phyloP scores from a whole-genome alignment of 1,140 invertebrate genomes.

The Nilaparvata lugens region DNA sequence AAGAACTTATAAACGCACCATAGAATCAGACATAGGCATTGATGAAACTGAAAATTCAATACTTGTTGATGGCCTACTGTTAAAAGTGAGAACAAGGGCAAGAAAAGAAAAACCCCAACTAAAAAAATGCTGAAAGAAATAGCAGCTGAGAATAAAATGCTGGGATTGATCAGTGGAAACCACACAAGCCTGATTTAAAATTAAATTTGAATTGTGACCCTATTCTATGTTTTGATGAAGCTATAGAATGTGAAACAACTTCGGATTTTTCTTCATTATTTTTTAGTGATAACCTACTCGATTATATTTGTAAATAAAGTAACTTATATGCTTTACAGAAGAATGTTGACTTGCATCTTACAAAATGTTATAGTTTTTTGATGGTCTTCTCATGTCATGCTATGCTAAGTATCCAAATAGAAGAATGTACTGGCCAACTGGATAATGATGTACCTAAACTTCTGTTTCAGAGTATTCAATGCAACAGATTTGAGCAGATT shows the following conservation, averaged over 20 bases:
- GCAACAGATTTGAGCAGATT: slow-evolving; percentile 25
- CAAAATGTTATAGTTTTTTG: slow-evolving; percentile 19
- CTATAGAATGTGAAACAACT: slow-evolving; percentile 9
- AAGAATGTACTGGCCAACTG: slow-evolving; percentile 18
- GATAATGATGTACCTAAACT: slow-evolving; percentile 21
- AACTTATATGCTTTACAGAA: slow-evolving; percentile 12
- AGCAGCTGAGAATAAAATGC: slow-evolving; percentile 1
- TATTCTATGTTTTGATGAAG: slow-evolving; percentile 2
- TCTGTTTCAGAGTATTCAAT: slow-evolving; percentile 18
- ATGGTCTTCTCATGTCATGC: slow-evolving; percentile 21
- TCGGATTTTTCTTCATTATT: slow-evolving; percentile 6
- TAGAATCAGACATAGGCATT: too few relatives aligned
- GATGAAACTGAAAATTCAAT: too few relatives aligned
- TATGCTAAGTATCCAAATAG: slow-evolving; percentile 24
- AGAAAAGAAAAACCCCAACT: too few relatives aligned
- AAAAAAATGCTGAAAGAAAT: slow-evolving; percentile 3
- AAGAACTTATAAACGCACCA: too few relatives aligned
- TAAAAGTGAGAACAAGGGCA: too few relatives aligned
- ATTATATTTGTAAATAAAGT: slow-evolving; percentile 8
- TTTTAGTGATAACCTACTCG: slow-evolving; percentile 2
- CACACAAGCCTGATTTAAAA: background rate
- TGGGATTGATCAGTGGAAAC: slow-evolving; percentile 1
- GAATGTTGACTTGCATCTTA: slow-evolving; percentile 8
- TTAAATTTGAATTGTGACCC: background rate
- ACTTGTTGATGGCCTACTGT: too few relatives aligned